Conservation (phyloP, 37 sponge, comb jelly and placozoan genomes). For the Geodia barretti region DNA sequence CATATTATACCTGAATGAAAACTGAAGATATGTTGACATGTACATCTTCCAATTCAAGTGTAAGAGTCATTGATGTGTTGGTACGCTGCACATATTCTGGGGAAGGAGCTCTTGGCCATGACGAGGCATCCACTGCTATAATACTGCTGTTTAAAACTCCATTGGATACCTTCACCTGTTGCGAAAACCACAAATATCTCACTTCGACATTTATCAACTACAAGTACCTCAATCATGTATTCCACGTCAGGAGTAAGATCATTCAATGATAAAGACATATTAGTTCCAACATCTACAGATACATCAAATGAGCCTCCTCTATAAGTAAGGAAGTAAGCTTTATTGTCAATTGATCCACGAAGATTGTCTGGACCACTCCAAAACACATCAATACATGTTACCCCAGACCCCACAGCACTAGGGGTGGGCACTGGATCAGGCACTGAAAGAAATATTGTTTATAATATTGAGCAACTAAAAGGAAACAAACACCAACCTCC, state of each 20-base stretch:
- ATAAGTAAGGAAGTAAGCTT: background rate
- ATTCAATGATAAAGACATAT: background rate
- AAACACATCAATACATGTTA: background rate
- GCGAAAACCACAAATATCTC: too few species aligned
- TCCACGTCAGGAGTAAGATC: background rate
- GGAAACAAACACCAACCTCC: background rate
- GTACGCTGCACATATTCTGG: background rate
- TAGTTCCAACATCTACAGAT: background rate
- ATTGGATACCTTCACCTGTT: conserved; percentile 41
- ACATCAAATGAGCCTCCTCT: background rate
- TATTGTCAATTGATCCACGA: background rate
- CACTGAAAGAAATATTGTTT: background rate
- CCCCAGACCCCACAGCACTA: background rate
- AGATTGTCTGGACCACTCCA: background rate
- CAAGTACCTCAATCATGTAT: background rate
- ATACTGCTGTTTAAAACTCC: conserved; percentile 19
- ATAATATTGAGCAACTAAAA: background rate
- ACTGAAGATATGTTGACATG: too few species aligned
- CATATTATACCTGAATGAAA: too few species aligned
- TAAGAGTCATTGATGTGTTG: too few species aligned
- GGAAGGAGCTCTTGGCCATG: conserved; percentile 41
- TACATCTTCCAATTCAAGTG: too few species aligned
- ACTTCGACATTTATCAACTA: too few species aligned
- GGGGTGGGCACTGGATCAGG: background rate
- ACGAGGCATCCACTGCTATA: background rate